phyloP scores from a whole-genome alignment of 2,797 vertebrate genomes.

The Clarias fuscus region DNA sequence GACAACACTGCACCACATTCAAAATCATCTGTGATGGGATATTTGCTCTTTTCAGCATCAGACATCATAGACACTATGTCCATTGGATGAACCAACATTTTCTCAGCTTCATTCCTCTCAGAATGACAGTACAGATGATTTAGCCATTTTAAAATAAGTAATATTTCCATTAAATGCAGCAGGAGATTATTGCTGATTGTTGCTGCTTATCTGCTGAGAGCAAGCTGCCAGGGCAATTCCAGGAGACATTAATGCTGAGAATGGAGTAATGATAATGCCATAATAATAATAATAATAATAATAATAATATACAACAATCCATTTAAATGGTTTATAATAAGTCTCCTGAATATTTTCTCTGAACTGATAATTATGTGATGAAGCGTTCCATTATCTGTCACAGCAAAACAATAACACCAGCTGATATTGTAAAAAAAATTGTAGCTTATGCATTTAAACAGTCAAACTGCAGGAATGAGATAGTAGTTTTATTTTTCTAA shows the following conservation, averaged over 20 bases:
- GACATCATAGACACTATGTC: background rate
- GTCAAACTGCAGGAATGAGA: background rate
- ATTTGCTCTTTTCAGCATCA: background rate
- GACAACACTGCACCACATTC: background rate
- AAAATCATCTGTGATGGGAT: background rate
- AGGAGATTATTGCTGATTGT: constrained; percentile 43
- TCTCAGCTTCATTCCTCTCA: background rate
- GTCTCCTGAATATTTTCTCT: constrained; percentile 38
- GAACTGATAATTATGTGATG: constrained; percentile 34
- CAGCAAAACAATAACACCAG: background rate
- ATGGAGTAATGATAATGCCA: constrained; percentile 57
- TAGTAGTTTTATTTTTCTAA: background rate
- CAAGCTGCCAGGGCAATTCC: constrained; percentile 51
- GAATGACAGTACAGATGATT: background rate
- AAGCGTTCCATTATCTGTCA: background rate
- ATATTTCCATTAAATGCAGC: constrained; percentile 16
- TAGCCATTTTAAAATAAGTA: background rate
- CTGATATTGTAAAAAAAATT: background rate
- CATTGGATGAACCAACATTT: background rate
- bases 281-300: background rate
- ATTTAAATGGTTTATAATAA: constrained; percentile 59
- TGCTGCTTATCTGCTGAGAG: constrained; percentile 41
- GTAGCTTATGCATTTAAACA: constrained; percentile 7
- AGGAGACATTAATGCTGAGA: constrained; percentile 31
- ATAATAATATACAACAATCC: constrained; percentile 42